Evolutionary conservation across 2,888 invertebrate genomes (phyloP).

Genomic region (Ectemnius continuus): DNA sequence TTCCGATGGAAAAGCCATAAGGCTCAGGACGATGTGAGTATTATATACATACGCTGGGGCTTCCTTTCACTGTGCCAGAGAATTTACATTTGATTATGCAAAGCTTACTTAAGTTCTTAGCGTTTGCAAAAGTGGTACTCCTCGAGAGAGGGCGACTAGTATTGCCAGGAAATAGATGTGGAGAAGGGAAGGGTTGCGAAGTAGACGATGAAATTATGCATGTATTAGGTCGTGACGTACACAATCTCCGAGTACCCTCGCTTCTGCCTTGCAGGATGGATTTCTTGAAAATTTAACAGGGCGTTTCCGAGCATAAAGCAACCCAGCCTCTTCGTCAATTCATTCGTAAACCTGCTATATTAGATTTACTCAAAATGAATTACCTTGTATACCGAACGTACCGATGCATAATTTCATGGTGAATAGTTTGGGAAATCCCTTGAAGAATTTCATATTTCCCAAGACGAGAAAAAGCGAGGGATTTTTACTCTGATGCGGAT

Average conservation of each 20-base stretch:
- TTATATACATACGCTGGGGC: constrained; percentile 11
- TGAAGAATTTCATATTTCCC: too few species aligned
- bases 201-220: constrained; percentile 49
- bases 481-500: too few species aligned
- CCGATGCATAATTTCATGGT: too few species aligned
- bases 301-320: constrained; percentile 5
- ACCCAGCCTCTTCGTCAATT: neutral
- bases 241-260: constrained; percentile 12
- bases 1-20: constrained; percentile 76
- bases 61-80: constrained; percentile 6
- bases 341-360: neutral
- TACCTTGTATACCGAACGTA: too few species aligned
- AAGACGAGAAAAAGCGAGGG: too few species aligned
- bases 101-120: constrained; percentile 36
- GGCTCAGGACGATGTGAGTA: constrained; percentile 73
- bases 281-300: constrained; percentile 35
- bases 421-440: too few species aligned
- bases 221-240: constrained; percentile 29
- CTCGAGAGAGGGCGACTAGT: neutral
- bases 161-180: constrained; percentile 9
- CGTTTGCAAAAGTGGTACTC: constrained; percentile 15
- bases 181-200: constrained; percentile 17
- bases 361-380: neutral
- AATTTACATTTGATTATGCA: constrained; percentile 61
- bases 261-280: constrained; percentile 34